Base-by-base conservation (phyloP, 64 coral and sea anemone species). In the Orbicella faveolata region DNA sequence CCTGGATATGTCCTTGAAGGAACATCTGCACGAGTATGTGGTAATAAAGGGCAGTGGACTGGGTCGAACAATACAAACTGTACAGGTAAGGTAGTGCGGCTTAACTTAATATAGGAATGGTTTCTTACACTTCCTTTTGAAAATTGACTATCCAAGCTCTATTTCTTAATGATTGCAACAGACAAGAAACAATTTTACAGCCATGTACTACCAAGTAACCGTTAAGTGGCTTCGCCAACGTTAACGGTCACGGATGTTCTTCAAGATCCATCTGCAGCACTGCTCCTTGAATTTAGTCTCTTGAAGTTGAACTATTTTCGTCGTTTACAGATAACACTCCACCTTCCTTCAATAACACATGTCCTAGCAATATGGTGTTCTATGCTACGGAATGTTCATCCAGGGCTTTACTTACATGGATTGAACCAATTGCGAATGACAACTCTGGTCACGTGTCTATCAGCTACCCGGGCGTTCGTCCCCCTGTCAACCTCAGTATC, bases 51-150 rank as follows among this genome's bases (percentile, higher is more conserved):
- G 61, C 17, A 61, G 23, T 90, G 89, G 89, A 82, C 89, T 37
- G 89, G 89, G 48, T 59, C 51, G 1, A 90, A 83, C 53, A 48
- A 83, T 36, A 90, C 89, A 9, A 18, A 25, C 13, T 90, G 89
- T n/a, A 82, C 36, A 90, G 89, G 89, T 90, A 53, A 53, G 30
- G 0, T 30, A 30, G 30, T 30, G 30, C 30, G 30, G 30, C 30
- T 30, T 30, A 30, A 30, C 30, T 30, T 30, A 30, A 30, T 30
- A 0, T 30, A 30, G 30, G 30, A 30, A 30, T 30, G 30, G 30
- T 30, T 30, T 30, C 30, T 30, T 30, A 0, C 30, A 30, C 30
- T 30, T 30, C 30, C 30, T 30, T 30, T 30, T 30, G 0, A 30
- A 30, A 30, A 30, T 0, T 30, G 30, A 30, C 30, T 30, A 30